Percentiles rank a stretch among this genome's conserved stretches.
Conservation (phyloP, 53 echinoderm and acorn worm genomes). For the Echinometra lucunter region DNA sequence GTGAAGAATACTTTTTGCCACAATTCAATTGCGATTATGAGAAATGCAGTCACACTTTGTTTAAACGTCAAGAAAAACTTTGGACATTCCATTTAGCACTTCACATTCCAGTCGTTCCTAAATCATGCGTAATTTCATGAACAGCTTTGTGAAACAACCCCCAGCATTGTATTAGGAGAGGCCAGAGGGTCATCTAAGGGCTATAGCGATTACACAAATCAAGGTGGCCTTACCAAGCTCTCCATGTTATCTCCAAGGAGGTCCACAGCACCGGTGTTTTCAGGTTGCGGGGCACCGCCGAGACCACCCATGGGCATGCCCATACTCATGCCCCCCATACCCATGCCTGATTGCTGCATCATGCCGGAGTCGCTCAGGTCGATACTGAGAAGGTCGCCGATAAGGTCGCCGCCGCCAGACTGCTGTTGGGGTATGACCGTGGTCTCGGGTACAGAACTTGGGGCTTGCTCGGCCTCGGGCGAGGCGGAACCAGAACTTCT, state of each 20-base stretch:
- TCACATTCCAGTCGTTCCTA: too few species aligned
- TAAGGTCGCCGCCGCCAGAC: slow-evolving; percentile 82
- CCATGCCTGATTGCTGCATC: not conserved
- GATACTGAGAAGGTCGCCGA: slow-evolving; percentile 97
- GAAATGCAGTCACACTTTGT: too few species aligned
- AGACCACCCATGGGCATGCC: slow-evolving; percentile 22
- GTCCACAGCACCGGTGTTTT: slow-evolving; percentile 82
- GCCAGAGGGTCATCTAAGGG: not conserved
- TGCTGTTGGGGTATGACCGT: slow-evolving; percentile 83
- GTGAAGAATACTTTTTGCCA: too few species aligned
- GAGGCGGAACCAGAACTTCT: slow-evolving; percentile 89
- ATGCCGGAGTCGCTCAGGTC: slow-evolving; percentile 84
- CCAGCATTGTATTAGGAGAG: too few species aligned
- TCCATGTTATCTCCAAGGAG: slow-evolving; percentile 94
- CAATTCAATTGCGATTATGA: too few species aligned
- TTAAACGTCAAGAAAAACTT: too few species aligned
- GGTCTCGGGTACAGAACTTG: slow-evolving; percentile 72
- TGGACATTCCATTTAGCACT: too few species aligned
- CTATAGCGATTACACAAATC: not conserved
- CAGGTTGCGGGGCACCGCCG: slow-evolving; percentile 69
- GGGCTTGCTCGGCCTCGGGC: slow-evolving; percentile 80
- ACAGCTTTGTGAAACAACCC: too few species aligned
- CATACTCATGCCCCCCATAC: slow-evolving; percentile 35
- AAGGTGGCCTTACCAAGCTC: slow-evolving; percentile 78
- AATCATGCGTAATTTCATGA: too few species aligned